These are phyloP conservation scores for Montipora cactus DNA, from an alignment of 64 coral and sea anemone species.

Conservation along the genomic window DNA sequence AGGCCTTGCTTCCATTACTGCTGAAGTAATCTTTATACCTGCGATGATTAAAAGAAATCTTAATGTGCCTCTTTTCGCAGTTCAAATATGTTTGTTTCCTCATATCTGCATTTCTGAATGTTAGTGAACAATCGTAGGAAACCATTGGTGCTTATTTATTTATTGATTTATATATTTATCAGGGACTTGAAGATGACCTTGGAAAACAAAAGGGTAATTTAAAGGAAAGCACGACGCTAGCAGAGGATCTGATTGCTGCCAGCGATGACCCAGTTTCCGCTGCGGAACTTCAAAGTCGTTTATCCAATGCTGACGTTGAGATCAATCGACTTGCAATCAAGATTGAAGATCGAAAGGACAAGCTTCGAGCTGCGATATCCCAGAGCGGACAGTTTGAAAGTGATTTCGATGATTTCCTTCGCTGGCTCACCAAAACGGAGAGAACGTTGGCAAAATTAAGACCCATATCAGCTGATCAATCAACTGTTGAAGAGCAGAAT, in stretches of 20 bases:
- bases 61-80: too few relatives aligned
- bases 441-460: constrained; percentile 67
- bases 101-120: too few relatives aligned
- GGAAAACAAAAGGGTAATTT: constrained; percentile 64
- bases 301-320: constrained; percentile 72
- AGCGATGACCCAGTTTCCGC: constrained; percentile 76
- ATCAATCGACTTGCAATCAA: constrained; percentile 66
- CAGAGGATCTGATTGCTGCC: constrained; percentile 60
- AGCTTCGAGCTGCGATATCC: constrained; percentile 65
- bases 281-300: constrained; percentile 75
- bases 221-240: constrained; percentile 50
- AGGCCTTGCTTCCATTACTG: too few relatives aligned
- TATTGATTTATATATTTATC: background rate
- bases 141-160: too few relatives aligned
- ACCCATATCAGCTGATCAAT: constrained; percentile 84
- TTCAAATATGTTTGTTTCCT: too few relatives aligned
- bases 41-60: too few relatives aligned
- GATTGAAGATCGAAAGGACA: constrained; percentile 69
- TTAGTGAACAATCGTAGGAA: too few relatives aligned
- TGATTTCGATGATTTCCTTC: constrained; percentile 88
- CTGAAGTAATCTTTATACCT: too few relatives aligned
- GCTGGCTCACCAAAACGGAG: constrained; percentile 95
- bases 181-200: constrained; percentile 79
- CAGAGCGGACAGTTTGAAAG: constrained; percentile 85
- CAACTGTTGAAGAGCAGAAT: constrained; percentile 73